A percentile compares a stretch with the other conserved stretches of the same genome.
Conservation (phyloP, 1,140 invertebrate genomes). For the Scylla paramamosain region DNA sequence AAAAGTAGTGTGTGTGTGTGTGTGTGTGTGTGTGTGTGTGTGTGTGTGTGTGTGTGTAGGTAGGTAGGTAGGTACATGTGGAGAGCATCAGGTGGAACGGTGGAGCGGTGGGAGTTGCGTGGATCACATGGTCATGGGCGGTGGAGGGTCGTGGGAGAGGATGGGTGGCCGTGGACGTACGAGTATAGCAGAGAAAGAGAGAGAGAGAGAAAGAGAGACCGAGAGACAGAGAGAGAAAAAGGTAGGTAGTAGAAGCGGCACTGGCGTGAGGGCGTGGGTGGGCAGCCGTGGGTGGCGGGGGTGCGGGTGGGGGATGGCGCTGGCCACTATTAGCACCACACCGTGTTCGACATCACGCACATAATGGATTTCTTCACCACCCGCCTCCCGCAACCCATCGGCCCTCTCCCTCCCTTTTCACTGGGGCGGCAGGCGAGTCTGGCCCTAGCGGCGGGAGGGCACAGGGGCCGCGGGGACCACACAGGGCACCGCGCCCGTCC, state of each 20-base stretch:
- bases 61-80: no score
- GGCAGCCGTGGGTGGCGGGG: neutral
- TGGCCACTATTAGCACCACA: slow-evolving; percentile 64
- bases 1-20: neutral
- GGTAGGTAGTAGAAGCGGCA: neutral
- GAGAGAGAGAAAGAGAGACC: neutral
- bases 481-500: neutral
- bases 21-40: neutral
- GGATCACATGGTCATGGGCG: no score
- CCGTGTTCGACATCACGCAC: slow-evolving; percentile 58
- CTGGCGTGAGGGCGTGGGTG: neutral
- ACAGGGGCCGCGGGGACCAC: neutral
- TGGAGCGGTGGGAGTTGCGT: no score
- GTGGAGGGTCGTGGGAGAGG: neutral
- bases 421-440: neutral
- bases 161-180: neutral
- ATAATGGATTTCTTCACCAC: slow-evolving; percentile 62
- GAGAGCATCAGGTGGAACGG: no score
- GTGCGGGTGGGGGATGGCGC: neutral
- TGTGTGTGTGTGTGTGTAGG: neutral
- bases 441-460: neutral
- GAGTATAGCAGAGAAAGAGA: neutral
- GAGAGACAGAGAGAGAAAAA: neutral
- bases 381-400: neutral
- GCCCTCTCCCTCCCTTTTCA: neutral